phyloP scores from a whole-genome alignment of 2,113 vertebrate genomes.

The Diadophis punctatus region DNA sequence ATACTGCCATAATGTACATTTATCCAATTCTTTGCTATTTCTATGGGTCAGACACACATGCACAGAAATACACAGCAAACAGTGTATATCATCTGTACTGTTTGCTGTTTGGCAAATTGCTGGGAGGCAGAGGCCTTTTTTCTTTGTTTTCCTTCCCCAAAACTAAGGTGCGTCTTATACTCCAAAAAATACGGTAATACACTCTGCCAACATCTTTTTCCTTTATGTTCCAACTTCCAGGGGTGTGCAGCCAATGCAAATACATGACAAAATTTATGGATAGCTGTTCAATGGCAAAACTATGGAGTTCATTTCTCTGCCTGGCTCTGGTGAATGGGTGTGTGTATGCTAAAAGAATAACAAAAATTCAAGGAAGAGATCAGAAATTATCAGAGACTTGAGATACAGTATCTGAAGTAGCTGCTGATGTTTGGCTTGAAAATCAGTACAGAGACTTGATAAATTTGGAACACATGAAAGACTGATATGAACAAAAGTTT shows the following conservation, averaged over 20 bases:
- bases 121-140: no score
- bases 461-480: background rate
- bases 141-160: no score
- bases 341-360: background rate
- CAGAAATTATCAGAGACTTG: slow-evolving; percentile 1
- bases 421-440: background rate
- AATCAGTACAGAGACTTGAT: background rate
- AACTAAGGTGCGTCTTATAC: no score
- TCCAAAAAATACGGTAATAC: no score
- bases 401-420: background rate
- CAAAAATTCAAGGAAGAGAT: background rate
- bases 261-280: background rate
- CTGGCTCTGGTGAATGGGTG: background rate
- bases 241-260: background rate
- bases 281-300: background rate
- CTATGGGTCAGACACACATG: no score
- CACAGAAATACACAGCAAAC: no score
- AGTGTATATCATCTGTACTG: no score
- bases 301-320: background rate
- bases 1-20: no score
- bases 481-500: background rate
- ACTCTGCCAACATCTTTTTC: background rate
- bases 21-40: no score
- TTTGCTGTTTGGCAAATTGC: no score
- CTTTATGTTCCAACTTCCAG: background rate